A percentile compares a stretch with the other conserved stretches of the same genome.
These are phyloP conservation scores for Cheilosia variabilis DNA, from an alignment of 2,888 invertebrate species.

Conservation along the genomic window DNA sequence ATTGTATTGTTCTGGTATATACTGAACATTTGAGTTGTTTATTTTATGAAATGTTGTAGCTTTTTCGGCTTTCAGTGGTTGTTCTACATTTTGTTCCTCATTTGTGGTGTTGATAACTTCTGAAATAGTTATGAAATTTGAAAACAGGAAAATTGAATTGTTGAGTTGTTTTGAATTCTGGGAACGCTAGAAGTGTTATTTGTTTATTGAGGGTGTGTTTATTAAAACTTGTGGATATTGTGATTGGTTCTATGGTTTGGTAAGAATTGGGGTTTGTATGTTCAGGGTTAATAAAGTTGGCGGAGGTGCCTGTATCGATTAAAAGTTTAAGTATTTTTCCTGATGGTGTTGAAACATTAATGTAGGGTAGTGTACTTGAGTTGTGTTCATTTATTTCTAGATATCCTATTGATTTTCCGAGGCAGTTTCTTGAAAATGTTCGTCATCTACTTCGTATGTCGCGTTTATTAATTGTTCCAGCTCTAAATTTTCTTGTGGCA, in stretches of 20 bases:
- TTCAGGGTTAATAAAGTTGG: background rate
- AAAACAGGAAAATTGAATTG: background rate
- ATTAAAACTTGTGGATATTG: background rate
- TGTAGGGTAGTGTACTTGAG: no score
- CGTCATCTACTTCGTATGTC: background rate
- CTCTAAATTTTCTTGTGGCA: background rate
- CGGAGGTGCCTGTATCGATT: background rate
- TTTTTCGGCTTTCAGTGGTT: no score
- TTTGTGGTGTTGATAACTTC: no score
- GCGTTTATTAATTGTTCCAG: conserved; percentile 1
- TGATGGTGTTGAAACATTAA: background rate
- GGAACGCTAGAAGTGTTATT: background rate
- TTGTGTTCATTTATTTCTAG: background rate
- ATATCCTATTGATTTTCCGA: background rate
- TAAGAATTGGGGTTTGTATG: background rate
- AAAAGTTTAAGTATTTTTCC: background rate
- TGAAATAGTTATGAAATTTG: background rate
- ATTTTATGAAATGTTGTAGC: no score
- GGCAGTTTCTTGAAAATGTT: background rate
- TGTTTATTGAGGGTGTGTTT: background rate
- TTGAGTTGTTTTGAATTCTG: background rate
- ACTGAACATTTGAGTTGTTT: no score
- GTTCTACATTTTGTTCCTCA: no score
- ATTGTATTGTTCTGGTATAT: no score
- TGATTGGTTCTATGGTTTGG: background rate